phyloP scores from a whole-genome alignment of 2,888 invertebrate species.

The Tachina fera region DNA sequence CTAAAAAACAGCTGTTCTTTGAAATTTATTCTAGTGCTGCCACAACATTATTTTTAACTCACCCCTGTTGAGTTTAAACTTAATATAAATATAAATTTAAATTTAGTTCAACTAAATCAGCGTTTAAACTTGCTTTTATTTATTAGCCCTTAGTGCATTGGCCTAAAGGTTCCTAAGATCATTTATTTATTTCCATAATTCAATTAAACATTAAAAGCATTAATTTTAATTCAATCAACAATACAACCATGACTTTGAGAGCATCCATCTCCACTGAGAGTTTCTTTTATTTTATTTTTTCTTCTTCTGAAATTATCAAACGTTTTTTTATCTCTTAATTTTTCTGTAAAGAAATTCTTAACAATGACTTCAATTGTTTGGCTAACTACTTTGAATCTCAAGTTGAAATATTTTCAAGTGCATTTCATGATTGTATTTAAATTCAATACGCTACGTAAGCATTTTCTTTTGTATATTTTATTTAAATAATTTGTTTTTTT shows the following conservation, averaged over 20 bases:
- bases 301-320: constrained; percentile 5
- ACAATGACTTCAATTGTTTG: constrained; percentile 39
- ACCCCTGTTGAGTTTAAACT: no score
- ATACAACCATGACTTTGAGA: constrained; percentile 1
- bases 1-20: no score
- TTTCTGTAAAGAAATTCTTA: constrained; percentile 20
- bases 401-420: constrained; percentile 45
- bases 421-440: constrained; percentile 28
- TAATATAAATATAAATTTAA: no score
- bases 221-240: constrained; percentile 11
- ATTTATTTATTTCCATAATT: constrained; percentile 26
- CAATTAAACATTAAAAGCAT: constrained; percentile 15
- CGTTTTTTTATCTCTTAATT: neutral
- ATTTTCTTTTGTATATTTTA: constrained; percentile 2
- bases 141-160: constrained; percentile 1
- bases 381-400: neutral
- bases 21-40: no score
- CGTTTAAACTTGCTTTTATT: no score
- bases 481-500: constrained; percentile 10
- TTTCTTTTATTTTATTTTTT: neutral
- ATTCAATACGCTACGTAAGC: constrained; percentile 16
- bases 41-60: no score
- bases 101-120: no score
- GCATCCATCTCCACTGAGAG: neutral
- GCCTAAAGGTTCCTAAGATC: constrained; percentile 5